phyloP scores from a whole-genome alignment of 1,140 invertebrate species.

The Drosophila athabasca region DNA sequence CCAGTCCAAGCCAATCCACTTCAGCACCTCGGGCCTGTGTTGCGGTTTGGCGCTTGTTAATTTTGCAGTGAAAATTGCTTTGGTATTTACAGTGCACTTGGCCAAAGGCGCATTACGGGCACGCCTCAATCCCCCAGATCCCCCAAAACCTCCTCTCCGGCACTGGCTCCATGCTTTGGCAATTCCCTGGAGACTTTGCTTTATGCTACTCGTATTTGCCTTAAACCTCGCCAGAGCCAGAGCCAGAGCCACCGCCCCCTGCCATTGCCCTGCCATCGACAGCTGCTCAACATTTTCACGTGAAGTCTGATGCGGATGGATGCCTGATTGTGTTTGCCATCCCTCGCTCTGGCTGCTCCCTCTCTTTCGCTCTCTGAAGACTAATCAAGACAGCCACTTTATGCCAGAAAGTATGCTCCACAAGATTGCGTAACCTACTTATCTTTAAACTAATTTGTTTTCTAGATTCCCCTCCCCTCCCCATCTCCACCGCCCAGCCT shows the following conservation, averaged over 20 bases:
- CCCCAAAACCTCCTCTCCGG: neutral
- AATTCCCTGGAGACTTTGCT: slow-evolving; percentile 35
- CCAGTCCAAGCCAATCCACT: slow-evolving; percentile 35
- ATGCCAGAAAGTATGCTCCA: slow-evolving; percentile 63
- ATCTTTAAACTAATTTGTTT: slow-evolving; percentile 80
- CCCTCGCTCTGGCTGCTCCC: slow-evolving; percentile 1
- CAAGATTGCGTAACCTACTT: slow-evolving; percentile 76
- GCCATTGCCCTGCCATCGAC: slow-evolving; percentile 44
- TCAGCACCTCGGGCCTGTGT: slow-evolving; percentile 58
- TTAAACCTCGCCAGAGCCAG: slow-evolving; percentile 39
- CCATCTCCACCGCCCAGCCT: neutral
- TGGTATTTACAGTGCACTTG: slow-evolving; percentile 79
- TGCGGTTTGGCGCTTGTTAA: slow-evolving; percentile 77
- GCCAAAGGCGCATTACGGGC: slow-evolving; percentile 66
- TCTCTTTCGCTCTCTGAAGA: slow-evolving; percentile 23
- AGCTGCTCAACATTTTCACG: slow-evolving; percentile 74
- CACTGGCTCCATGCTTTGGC: neutral
- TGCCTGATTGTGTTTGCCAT: slow-evolving; percentile 68
- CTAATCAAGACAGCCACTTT: slow-evolving; percentile 73
- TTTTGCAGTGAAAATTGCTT: slow-evolving; percentile 78
- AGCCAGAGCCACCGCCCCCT: neutral
- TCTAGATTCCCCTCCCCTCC: slow-evolving; percentile 1
- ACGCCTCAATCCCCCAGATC: slow-evolving; percentile 23
- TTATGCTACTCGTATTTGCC: slow-evolving; percentile 47
- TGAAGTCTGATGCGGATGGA: slow-evolving; percentile 51